Conservation (phyloP, 1,140 invertebrate species). For the Cherax quadricarinatus region DNA sequence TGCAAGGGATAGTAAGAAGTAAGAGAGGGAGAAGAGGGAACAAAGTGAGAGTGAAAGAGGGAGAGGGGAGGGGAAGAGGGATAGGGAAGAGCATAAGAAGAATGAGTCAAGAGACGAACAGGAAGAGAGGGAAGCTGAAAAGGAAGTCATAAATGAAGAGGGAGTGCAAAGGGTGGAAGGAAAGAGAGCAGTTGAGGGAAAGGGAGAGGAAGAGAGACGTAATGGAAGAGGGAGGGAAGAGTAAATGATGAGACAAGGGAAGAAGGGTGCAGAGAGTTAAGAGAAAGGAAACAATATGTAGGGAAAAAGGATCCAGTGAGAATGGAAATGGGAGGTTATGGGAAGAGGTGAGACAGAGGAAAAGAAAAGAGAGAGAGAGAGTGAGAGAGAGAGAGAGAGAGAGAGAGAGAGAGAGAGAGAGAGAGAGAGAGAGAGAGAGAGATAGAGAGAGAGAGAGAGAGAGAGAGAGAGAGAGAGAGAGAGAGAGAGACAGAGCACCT, state of each 20-base stretch:
- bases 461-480: slow-evolving; percentile 22
- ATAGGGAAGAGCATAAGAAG: neutral
- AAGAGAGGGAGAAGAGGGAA: too few species aligned
- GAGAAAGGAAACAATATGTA: neutral
- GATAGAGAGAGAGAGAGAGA: slow-evolving; percentile 17
- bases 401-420: neutral
- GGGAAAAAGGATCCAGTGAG: neutral
- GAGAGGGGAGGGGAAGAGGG: neutral
- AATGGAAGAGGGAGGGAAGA: slow-evolving; percentile 13
- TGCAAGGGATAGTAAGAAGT: too few species aligned
- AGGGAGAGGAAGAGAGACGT: neutral
- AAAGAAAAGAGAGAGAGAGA: neutral
- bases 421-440: slow-evolving; percentile 18
- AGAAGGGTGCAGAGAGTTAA: neutral
- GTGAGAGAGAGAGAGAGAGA: neutral
- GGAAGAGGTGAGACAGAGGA: neutral
- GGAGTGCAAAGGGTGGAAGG: neutral
- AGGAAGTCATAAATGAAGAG: slow-evolving; percentile 1
- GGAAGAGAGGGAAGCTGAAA: slow-evolving; percentile 34
- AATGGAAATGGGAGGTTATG: neutral
- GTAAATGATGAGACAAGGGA: neutral
- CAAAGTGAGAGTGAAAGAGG: neutral
- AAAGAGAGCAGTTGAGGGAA: neutral
- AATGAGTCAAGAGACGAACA: neutral
- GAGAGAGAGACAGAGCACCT: neutral